phyloP scores from a whole-genome alignment of 2,797 vertebrate genomes.

The Delichon dasypus region DNA sequence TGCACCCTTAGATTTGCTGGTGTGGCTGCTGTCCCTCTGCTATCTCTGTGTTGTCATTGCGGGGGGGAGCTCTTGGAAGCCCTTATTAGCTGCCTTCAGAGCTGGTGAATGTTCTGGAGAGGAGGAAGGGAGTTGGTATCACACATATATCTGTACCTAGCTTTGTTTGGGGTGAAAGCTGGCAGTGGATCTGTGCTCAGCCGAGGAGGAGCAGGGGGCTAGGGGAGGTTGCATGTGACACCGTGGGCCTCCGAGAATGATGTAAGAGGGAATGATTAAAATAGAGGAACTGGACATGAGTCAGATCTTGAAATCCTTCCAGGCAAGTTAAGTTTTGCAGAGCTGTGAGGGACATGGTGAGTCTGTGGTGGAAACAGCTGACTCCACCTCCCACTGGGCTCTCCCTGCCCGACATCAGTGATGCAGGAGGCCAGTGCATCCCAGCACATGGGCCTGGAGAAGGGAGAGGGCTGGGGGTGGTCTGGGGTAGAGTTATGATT shows the following conservation, averaged over 20 bases:
- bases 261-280: slow-evolving; percentile 70
- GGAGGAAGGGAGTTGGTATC: not conserved
- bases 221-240: slow-evolving; percentile 48
- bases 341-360: slow-evolving; percentile 50
- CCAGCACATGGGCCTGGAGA: not conserved
- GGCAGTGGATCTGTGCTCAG: not conserved
- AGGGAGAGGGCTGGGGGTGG: not conserved
- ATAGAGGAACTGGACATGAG: slow-evolving; percentile 70
- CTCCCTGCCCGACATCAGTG: not conserved
- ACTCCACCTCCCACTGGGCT: not conserved
- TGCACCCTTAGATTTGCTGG: not conserved
- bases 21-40: not conserved
- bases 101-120: not conserved
- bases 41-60: not conserved
- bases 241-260: slow-evolving; percentile 61
- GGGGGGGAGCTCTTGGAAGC: not conserved
- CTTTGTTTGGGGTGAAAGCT: not conserved
- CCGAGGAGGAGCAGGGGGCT: not conserved
- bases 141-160: not conserved
- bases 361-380: slow-evolving; percentile 27
- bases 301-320: slow-evolving; percentile 72
- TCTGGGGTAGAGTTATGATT: not conserved
- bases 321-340: slow-evolving; percentile 55
- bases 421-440: not conserved
- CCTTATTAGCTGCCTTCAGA: not conserved